Evolutionary conservation across 2,888 invertebrate species (phyloP).

Genomic region (Stramonita haemastoma): DNA sequence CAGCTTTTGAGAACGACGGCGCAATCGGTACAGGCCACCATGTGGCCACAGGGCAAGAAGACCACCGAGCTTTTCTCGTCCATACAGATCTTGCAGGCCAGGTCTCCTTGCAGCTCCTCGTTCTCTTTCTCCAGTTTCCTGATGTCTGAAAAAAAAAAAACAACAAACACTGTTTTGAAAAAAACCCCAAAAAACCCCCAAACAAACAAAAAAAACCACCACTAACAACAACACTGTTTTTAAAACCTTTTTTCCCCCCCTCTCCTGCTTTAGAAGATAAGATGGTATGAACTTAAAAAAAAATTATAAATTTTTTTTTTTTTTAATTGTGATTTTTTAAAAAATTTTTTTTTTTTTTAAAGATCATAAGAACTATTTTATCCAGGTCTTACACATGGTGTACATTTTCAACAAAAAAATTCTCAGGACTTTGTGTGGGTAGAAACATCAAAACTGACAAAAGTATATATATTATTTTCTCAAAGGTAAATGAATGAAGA

Average conservation of each 20-base stretch:
- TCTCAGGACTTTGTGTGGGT: too few relatives aligned
- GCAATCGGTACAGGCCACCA: constrained; percentile 38
- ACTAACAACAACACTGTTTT: not conserved
- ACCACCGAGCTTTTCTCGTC: constrained; percentile 38
- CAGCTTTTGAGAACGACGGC: constrained; percentile 30
- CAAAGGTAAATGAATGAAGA: too few relatives aligned
- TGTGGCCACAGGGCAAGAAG: constrained; percentile 40
- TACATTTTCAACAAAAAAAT: too few relatives aligned
- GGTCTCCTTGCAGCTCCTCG: constrained; percentile 26
- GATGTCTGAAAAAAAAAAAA: not conserved
- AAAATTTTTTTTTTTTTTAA: too few relatives aligned
- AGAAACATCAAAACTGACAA: too few relatives aligned
- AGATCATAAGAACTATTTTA: too few relatives aligned
- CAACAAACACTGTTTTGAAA: not conserved
- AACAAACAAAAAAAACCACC: not conserved
- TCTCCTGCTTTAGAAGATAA: not conserved
- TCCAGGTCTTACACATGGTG: too few relatives aligned
- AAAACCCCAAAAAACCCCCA: not conserved
- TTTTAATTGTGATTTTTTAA: too few relatives aligned
- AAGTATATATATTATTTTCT: too few relatives aligned
- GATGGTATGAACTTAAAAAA: not conserved
- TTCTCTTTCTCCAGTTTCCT: constrained; percentile 24
- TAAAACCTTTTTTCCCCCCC: not conserved
- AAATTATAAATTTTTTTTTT: too few relatives aligned
- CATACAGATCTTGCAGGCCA: constrained; percentile 41